Percentiles rank a stretch among this genome's conserved stretches.
Conservation (phyloP, 2,888 invertebrate genomes). For the Drosophila dives region DNA sequence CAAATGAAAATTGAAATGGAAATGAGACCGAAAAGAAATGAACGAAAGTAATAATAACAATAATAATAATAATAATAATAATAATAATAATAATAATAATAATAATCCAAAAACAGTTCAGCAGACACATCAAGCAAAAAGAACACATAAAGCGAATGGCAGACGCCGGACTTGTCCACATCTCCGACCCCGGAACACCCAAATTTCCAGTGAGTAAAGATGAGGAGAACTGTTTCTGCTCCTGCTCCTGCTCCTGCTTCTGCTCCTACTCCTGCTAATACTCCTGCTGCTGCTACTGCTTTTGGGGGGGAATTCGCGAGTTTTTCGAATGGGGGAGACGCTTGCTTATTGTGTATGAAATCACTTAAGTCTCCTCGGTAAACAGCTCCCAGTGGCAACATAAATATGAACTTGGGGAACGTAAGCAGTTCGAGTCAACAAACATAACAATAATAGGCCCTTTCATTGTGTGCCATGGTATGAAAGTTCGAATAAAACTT, state of each 20-base stretch:
- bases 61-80: slow-evolving; percentile 67
- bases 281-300: neutral
- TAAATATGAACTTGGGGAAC: slow-evolving; percentile 66
- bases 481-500: slow-evolving; percentile 9
- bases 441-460: slow-evolving; percentile 21
- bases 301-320: slow-evolving; percentile 19
- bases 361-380: slow-evolving; percentile 73
- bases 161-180: neutral
- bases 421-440: slow-evolving; percentile 12
- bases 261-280: neutral
- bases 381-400: slow-evolving; percentile 76
- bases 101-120: slow-evolving; percentile 67
- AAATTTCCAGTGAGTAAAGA: slow-evolving; percentile 7
- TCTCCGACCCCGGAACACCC: slow-evolving; percentile 5
- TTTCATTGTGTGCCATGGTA: slow-evolving; percentile 1
- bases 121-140: slow-evolving; percentile 55
- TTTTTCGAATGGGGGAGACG: slow-evolving; percentile 41
- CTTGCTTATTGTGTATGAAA: slow-evolving; percentile 63
- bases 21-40: slow-evolving; percentile 23
- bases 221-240: slow-evolving; percentile 6
- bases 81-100: slow-evolving; percentile 69
- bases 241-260: slow-evolving; percentile 7
- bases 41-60: slow-evolving; percentile 39
- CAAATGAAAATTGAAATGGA: slow-evolving; percentile 38
- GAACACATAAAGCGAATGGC: slow-evolving; percentile 28